Base-by-base conservation (phyloP, 64 coral and sea anemone genomes). In the Porites lutea region DNA sequence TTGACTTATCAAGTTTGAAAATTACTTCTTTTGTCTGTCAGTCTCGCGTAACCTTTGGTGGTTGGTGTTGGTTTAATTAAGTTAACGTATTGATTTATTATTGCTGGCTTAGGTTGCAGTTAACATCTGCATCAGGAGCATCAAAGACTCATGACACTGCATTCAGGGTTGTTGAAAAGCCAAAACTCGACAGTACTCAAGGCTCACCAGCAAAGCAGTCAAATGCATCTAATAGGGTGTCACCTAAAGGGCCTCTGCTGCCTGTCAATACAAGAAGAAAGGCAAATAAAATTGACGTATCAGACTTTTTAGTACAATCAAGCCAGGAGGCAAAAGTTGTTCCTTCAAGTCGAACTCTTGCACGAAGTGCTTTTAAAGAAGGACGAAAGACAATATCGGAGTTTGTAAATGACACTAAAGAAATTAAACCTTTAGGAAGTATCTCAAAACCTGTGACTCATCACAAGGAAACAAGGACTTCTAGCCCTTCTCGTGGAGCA, bases 381-480 rank as follows among this genome's bases (percentile, higher is more conserved):
- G 92, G 95, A 48, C 83, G 90, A 61, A 83, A 90, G 50, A 94
- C 75, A 52, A 97, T 97, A 64, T 75, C 95, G 13, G 95, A 97
- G 87, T 77, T 97, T 75, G 95, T 97, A 9, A 97, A 97, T 77
- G 95, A 97, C 80, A 85, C 95, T 13, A 97, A 97, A 91, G 95
- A 97, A 88, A 90, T 97, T 59, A 97, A 97, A 97, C 95, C 95
- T 37, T 74, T 97, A 60, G 95, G 92, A 57, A 97, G 95, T 79
- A 91, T 97, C 79, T 97, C 95, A 61, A 97, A 97, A 67, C 88
- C 88, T 47, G 59, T 46, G 10, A 91, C 18, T 84, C 77, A 80
- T 44, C 89, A 71, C 18, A 95, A 95, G 78, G 91, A 96, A 64
- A 75, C 70, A 75, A 88, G 90, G 55, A 93, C 95, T 90, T 93